A percentile compares a stretch with the other conserved stretches of the same genome.
phyloP scores from a whole-genome alignment of 2,888 invertebrate species.

The Sarcophaga variegata region DNA sequence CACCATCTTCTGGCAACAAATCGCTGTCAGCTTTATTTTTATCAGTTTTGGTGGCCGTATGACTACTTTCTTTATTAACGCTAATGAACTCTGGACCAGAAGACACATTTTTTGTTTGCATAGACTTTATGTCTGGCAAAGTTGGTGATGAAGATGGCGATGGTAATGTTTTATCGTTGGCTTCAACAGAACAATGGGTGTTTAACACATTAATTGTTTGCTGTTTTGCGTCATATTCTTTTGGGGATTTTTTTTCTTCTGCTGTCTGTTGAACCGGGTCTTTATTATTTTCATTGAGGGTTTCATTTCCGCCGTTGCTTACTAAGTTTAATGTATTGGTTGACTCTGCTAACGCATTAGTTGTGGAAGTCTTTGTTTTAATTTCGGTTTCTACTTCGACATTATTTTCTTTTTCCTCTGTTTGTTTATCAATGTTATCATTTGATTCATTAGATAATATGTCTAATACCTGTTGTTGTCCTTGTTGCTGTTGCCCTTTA shows the following conservation, averaged over 20 bases:
- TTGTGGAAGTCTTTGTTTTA: not conserved
- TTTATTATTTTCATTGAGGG: conserved; percentile 23
- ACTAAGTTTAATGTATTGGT: not conserved
- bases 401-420: conserved; percentile 5
- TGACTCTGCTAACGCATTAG: not conserved
- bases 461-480: conserved; percentile 47
- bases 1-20: conserved; percentile 44
- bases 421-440: conserved; percentile 64
- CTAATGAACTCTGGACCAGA: conserved; percentile 1
- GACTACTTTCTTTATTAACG: conserved; percentile 40
- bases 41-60: conserved; percentile 1
- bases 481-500: conserved; percentile 23
- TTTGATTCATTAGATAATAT: conserved; percentile 21
- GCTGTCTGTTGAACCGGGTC: not conserved
- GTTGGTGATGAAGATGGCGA: conserved; percentile 9
- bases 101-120: conserved; percentile 23
- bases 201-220: conserved; percentile 5
- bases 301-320: conserved; percentile 29
- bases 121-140: conserved; percentile 53
- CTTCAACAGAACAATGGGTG: conserved; percentile 10
- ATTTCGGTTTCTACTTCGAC: conserved; percentile 17
- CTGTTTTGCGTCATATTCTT: not conserved
- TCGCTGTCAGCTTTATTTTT: conserved; percentile 32
- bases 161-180: not conserved
- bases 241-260: not conserved